Evolutionary conservation across 2,797 vertebrate genomes (phyloP), one percentile per base, ranked within the genome.

Genomic region (Fratercula arctica): DNA sequence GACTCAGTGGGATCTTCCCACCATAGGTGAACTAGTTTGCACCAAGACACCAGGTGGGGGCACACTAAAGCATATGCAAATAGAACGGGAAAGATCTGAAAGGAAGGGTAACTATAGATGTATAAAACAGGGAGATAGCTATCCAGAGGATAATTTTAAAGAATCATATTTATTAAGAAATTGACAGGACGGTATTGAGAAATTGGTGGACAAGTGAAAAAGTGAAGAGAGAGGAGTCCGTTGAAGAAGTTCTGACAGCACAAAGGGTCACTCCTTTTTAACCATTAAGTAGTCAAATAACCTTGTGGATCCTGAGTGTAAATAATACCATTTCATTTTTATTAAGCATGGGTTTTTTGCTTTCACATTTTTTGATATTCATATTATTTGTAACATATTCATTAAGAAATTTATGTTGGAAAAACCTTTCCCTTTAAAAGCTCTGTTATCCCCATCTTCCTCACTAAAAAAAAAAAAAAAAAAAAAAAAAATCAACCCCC

Each of bases 391-490:
- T 43, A 46, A 37, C 14, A 35, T 50, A 31, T 43, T 53, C 11
- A 39, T 28, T 63, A 41, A 63, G 17, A 70, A 45, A 63, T 50
- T 51, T 76, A 46, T 56, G 6, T 41, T 14, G 21, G 8, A 48
- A 87, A 66, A 94, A 37, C 1, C 7, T 2, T 74, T 74, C 4
- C 9, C 17, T 35, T 86, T 63, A 61, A 75, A 54, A 45, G 7
- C 24, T 6, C 14, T 1, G 1, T 74, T 57, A 21, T 24, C 3
- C 1, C 4, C 16, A 43, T 28, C 3, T 8, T 57, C 6, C 7
- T 10, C 15, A 45, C 17, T 19, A 19, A 45, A 45, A 45, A 45
- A 45, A 45, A 43, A 43, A 45, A 43, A 43, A 43, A 43, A 43
- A 43, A 45, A 18, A 45, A 43, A 43, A 43, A 43, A 43, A 43